A percentile compares a stretch with the other conserved stretches of the same genome.
Conservation (phyloP, 2,888 invertebrate genomes). For the Gandaritis pyraliata region DNA sequence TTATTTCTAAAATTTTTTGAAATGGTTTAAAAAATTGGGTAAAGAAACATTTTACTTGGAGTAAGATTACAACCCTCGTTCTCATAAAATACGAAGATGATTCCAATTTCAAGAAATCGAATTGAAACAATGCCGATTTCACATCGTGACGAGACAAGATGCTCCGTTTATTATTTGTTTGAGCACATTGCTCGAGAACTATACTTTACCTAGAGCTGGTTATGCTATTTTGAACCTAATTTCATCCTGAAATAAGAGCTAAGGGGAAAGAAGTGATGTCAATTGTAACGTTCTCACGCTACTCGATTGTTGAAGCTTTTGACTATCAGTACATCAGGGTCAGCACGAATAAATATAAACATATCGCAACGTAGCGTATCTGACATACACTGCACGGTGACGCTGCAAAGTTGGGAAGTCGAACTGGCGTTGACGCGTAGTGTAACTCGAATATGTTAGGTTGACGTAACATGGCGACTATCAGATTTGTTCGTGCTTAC, state of each 20-base stretch:
- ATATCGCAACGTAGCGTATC: no score
- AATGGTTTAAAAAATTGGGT: no score
- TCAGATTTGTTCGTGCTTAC: no score
- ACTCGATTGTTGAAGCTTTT: slow-evolving; percentile 77
- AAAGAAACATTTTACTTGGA: no score
- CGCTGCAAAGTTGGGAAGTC: no score
- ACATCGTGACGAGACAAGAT: slow-evolving; percentile 56
- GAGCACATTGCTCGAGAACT: slow-evolving; percentile 52
- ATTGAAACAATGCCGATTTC: slow-evolving; percentile 40
- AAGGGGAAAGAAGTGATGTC: slow-evolving; percentile 42
- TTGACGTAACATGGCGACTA: no score
- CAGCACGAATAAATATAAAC: no score
- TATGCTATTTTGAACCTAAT: slow-evolving; percentile 28
- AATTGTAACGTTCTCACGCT: slow-evolving; percentile 68
- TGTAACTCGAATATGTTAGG: no score
- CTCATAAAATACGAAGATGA: slow-evolving; percentile 1
- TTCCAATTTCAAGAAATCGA: slow-evolving; percentile 26
- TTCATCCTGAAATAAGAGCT: slow-evolving; percentile 1
- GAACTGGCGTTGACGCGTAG: no score
- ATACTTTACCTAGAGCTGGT: background rate
- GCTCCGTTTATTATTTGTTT: slow-evolving; percentile 52
- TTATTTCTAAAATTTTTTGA: no score
- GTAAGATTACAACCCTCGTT: background rate
- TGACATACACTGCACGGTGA: no score
- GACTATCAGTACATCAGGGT: slow-evolving; percentile 73